A percentile compares a stretch with the other conserved stretches of the same genome.
These are phyloP conservation scores for Cantharis rustica DNA, from an alignment of 2,888 invertebrate genomes.

Conservation along the genomic window DNA sequence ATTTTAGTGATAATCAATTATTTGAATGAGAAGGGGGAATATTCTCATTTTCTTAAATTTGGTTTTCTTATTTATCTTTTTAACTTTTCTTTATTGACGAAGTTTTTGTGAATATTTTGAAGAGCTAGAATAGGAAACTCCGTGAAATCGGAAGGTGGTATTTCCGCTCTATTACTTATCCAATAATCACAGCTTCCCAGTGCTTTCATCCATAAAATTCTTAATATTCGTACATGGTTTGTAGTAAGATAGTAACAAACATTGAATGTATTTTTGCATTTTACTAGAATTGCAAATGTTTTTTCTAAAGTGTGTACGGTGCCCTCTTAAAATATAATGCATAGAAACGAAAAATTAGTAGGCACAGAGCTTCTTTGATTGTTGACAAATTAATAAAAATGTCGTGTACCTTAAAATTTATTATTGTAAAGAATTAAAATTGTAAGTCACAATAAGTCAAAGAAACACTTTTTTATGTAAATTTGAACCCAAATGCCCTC, in stretches of 20 bases:
- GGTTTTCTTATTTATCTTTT: too few species aligned
- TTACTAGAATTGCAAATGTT: not conserved
- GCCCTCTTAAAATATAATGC: not conserved
- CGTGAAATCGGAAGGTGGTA: not conserved
- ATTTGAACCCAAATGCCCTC: not conserved
- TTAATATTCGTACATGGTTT: too few species aligned
- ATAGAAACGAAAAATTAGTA: not conserved
- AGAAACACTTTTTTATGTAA: not conserved
- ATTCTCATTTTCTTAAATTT: too few species aligned
- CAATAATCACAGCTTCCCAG: not conserved
- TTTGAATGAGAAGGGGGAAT: too few species aligned
- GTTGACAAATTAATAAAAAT: not conserved
- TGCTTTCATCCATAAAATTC: too few species aligned
- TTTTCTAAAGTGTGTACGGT: not conserved
- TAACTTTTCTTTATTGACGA: too few species aligned
- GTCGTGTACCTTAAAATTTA: not conserved
- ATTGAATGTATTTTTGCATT: too few species aligned
- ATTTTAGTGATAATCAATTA: too few species aligned
- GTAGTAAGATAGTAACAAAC: too few species aligned
- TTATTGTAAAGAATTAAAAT: not conserved
- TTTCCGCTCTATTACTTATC: not conserved
- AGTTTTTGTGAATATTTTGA: too few species aligned
- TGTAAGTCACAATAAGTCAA: not conserved
- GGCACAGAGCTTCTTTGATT: not conserved
- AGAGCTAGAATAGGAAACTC: not conserved